phyloP scores from a whole-genome alignment of 2,113 vertebrate genomes.

The Coturnix japonica region DNA sequence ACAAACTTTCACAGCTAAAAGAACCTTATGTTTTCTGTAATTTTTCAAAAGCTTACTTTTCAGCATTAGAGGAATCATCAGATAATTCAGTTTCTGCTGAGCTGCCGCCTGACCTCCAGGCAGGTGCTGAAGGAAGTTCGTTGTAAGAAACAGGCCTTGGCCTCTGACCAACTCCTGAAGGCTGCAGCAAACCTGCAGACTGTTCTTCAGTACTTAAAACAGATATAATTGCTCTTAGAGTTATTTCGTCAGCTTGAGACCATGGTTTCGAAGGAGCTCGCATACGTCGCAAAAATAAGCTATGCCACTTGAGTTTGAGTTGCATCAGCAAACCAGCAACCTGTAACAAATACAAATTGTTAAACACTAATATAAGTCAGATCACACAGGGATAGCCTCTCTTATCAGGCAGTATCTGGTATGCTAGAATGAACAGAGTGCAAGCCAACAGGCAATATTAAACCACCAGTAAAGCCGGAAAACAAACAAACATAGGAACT shows the following conservation, averaged over 20 bases:
- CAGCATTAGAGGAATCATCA: slow-evolving; percentile 68
- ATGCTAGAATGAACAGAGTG: background rate
- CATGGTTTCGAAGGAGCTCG: slow-evolving; percentile 87
- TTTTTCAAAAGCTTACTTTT: slow-evolving; percentile 76
- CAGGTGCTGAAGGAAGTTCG: slow-evolving; percentile 72
- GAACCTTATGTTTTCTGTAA: background rate
- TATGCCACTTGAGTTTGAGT: slow-evolving; percentile 93
- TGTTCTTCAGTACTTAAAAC: slow-evolving; percentile 89
- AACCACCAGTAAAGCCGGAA: fast-evolving
- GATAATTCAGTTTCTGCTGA: slow-evolving; percentile 71
- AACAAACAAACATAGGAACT: no score
- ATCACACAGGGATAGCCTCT: background rate
- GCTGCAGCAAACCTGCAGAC: slow-evolving; percentile 87
- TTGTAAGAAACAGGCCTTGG: slow-evolving; percentile 86
- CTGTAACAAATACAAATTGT: slow-evolving; percentile 75
- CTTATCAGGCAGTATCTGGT: background rate
- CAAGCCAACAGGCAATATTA: background rate
- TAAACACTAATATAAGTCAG: background rate
- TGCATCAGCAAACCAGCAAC: slow-evolving; percentile 85
- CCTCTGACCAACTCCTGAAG: slow-evolving; percentile 92
- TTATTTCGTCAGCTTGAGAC: slow-evolving; percentile 89
- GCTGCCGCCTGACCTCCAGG: slow-evolving; percentile 76
- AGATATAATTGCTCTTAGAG: slow-evolving; percentile 82
- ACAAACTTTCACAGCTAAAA: background rate
- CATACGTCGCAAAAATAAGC: slow-evolving; percentile 88